phyloP scores from a whole-genome alignment of 2,797 vertebrate species.

The Lithobates pipiens region DNA sequence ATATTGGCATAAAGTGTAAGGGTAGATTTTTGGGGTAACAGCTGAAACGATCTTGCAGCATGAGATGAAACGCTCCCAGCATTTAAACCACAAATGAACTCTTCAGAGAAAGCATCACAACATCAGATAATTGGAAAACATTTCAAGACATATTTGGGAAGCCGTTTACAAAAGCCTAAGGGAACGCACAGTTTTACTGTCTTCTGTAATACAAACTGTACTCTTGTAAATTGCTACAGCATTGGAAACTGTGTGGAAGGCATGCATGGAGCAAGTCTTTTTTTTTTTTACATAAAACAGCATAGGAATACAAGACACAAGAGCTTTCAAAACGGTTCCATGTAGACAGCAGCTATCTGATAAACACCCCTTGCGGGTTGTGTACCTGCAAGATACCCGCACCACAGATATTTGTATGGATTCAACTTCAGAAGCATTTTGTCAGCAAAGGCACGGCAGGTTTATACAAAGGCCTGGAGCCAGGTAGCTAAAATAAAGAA shows the following conservation, averaged over 20 bases:
- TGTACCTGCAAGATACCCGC: too few relatives aligned
- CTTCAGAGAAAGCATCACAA: conserved; percentile 1
- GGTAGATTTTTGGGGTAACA: not conserved
- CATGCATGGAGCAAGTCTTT: not conserved
- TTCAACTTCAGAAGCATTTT: too few relatives aligned
- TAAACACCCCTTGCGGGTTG: too few relatives aligned
- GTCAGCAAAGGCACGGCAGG: too few relatives aligned
- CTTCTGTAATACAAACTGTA: conserved; percentile 21
- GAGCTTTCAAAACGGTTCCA: not conserved
- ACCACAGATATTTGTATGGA: too few relatives aligned
- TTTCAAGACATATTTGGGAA: conserved; percentile 18
- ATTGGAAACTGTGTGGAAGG: not conserved
- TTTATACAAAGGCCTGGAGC: too few relatives aligned
- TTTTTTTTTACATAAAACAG: not conserved
- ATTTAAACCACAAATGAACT: conserved; percentile 9
- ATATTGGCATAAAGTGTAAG: not conserved
- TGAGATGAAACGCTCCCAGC: conserved; percentile 2
- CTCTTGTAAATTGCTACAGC: conserved; percentile 11
- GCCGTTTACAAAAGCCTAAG: conserved; percentile 8
- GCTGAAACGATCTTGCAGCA: not conserved
- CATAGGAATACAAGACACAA: not conserved
- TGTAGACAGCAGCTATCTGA: too few relatives aligned
- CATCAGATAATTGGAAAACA: conserved; percentile 17
- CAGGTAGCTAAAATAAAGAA: too few relatives aligned
- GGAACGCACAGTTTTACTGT: conserved; percentile 6